Evolutionary conservation across 2,113 vertebrate species (phyloP), one percentile per base, ranked within the genome.

Genomic region (Panthera uncia): DNA sequence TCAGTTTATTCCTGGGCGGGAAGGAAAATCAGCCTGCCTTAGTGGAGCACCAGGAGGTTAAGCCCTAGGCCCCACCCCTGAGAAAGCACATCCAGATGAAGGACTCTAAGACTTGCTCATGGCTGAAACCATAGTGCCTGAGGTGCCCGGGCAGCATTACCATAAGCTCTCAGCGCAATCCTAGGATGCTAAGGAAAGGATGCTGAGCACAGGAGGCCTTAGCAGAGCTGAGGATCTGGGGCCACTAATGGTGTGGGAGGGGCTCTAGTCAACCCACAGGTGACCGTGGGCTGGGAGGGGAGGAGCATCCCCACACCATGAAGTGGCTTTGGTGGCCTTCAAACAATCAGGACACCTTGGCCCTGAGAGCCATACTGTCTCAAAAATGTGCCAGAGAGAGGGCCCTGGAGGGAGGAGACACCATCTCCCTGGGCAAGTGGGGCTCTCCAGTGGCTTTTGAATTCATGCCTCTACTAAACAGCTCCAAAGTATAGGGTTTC

Each of bases 291-390:
- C 61, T 4, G 3, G 15, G 38, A 66, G 69, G 66, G 36, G 25
- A 38, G 31, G 69, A 23, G 25, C 55, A 38, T 29, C 21, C 13
- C 19, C 52, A 41, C 50, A 76, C 31, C 45, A 89, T n/a, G 41
- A 93, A 92, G 81, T n/a, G 38, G 71, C 74, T 71, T 38, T 19
- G n/a, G 61, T 38, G 21, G 36, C 82, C 57, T 91, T 81, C 10
- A 0, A 19, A 45, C 25, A 48, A 0, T 82, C 86, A 65, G 69
- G 82, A 55, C 23, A 63, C 57, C 80, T 92, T 2, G 2, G 68
- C 36, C 66, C 69, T 52, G 38, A 84, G 27, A 94, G 85, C 45
- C 94, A 90, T 88, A 84, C 71, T 74, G 57, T 91, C 73, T 97
- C n/a, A 94, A 89, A 91, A 96, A 86, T 83, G 63, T 94, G 38